A percentile compares a stretch with the other conserved stretches of the same genome.
Conservation (phyloP, 2,888 invertebrate species). For the Adineta ricciae region DNA sequence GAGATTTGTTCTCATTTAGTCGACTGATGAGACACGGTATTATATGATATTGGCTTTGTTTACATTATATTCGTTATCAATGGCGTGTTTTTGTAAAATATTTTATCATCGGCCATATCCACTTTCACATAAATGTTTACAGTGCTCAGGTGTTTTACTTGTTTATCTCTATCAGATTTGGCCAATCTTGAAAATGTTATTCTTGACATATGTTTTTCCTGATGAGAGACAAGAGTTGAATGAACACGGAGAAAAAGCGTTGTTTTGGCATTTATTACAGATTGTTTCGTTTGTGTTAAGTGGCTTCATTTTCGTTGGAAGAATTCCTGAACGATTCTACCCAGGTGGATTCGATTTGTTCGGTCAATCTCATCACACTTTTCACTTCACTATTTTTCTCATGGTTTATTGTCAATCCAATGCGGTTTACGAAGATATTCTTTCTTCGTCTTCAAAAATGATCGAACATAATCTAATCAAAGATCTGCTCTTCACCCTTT, state of each 20-base stretch:
- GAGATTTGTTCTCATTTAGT: neutral
- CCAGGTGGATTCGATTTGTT: constrained; percentile 30
- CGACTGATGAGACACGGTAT: neutral
- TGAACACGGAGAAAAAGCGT: neutral
- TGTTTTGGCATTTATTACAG: neutral
- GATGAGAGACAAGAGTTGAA: neutral
- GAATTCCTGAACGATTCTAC: constrained; percentile 29
- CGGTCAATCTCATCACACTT: constrained; percentile 30
- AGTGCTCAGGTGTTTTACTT: neutral
- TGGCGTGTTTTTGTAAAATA: constrained; percentile 2
- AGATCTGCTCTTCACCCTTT: neutral
- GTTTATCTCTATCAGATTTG: constrained; percentile 6
- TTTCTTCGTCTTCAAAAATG: neutral
- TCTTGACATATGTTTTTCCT: neutral
- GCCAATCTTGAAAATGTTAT: neutral
- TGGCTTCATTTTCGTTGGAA: constrained; percentile 24
- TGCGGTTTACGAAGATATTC: neutral
- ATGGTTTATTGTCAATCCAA: constrained; percentile 23
- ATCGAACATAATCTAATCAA: neutral
- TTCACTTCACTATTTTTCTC: constrained; percentile 28
- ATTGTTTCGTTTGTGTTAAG: constrained; percentile 21
- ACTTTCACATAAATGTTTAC: constrained; percentile 3
- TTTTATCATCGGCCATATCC: constrained; percentile 14
- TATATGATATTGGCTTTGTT: neutral
- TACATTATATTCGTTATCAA: constrained; percentile 11